These are phyloP conservation scores for Platygyra sinensis DNA, from an alignment of 64 coral and sea anemone species.

Conservation along the genomic window DNA sequence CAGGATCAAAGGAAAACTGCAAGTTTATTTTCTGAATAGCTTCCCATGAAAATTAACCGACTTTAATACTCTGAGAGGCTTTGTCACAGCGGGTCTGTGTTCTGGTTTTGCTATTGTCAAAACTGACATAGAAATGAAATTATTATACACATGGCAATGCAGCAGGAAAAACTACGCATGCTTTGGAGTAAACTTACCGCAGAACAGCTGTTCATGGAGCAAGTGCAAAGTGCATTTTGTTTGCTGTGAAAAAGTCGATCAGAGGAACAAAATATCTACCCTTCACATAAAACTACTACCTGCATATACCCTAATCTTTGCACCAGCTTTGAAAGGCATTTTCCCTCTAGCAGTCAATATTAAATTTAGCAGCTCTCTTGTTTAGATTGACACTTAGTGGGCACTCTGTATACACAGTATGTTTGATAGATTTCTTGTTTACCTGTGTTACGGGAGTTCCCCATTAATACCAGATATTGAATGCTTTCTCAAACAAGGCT, in stretches of 20 bases:
- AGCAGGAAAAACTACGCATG: not conserved
- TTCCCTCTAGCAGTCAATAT: too few species aligned
- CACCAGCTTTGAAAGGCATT: constrained; percentile 8
- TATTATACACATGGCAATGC: not conserved
- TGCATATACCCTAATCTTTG: not conserved
- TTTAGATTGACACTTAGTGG: constrained; percentile 32
- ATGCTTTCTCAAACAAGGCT: constrained; percentile 77
- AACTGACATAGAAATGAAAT: not conserved
- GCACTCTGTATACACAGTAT: not conserved
- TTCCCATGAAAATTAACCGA: not conserved
- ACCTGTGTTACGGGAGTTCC: not conserved
- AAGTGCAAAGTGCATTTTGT: not conserved
- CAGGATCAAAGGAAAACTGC: too few species aligned
- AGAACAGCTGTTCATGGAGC: not conserved
- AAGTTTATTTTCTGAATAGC: not conserved
- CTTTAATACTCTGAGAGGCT: not conserved
- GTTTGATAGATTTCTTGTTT: not conserved
- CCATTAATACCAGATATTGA: constrained; percentile 68
- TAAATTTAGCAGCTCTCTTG: too few species aligned
- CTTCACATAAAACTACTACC: too few species aligned
- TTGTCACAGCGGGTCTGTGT: not conserved
- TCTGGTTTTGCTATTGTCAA: constrained; percentile 8
- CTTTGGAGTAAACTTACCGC: not conserved
- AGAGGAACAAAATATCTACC: too few species aligned
- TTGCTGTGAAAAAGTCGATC: not conserved